Evolutionary conservation across 1,140 invertebrate genomes (phyloP).

Genomic region (Papilio aristodemus): DNA sequence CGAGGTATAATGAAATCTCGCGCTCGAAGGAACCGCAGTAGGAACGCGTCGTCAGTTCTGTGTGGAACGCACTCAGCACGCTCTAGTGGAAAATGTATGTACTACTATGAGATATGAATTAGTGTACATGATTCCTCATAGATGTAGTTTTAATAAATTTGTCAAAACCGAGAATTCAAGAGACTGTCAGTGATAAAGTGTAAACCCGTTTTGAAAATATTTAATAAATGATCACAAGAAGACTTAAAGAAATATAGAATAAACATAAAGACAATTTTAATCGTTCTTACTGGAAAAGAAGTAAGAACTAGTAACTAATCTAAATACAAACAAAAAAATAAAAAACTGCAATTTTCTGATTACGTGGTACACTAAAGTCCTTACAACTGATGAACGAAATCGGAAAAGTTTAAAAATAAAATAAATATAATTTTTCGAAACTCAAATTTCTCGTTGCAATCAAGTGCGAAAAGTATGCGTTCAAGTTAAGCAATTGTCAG

Average conservation of each 20-base stretch:
- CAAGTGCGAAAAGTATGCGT: not conserved
- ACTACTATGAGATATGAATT: not conserved
- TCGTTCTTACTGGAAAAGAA: too few species aligned
- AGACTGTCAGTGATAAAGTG: not conserved
- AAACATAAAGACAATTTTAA: too few species aligned
- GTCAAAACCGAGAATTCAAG: not conserved
- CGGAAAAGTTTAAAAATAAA: too few species aligned
- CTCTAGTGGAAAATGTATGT: slow-evolving; percentile 74
- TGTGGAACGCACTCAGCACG: slow-evolving; percentile 85
- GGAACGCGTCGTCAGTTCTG: slow-evolving; percentile 89
- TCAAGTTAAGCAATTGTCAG: not conserved
- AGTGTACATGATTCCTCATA: not conserved
- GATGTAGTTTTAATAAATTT: not conserved
- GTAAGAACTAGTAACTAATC: too few species aligned
- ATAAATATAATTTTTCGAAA: too few species aligned
- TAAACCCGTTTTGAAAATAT: not conserved
- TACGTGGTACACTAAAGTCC: too few species aligned
- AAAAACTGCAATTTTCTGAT: too few species aligned
- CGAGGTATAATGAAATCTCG: slow-evolving; percentile 84
- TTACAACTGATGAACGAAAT: too few species aligned
- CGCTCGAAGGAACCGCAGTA: slow-evolving; percentile 90
- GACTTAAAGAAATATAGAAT: too few species aligned
- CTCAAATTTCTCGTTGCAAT: too few species aligned
- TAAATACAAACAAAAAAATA: too few species aligned
- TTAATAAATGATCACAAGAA: not conserved